These are phyloP conservation scores for Ameiurus melas DNA, from an alignment of 2,113 vertebrate species.

Conservation along the genomic window DNA sequence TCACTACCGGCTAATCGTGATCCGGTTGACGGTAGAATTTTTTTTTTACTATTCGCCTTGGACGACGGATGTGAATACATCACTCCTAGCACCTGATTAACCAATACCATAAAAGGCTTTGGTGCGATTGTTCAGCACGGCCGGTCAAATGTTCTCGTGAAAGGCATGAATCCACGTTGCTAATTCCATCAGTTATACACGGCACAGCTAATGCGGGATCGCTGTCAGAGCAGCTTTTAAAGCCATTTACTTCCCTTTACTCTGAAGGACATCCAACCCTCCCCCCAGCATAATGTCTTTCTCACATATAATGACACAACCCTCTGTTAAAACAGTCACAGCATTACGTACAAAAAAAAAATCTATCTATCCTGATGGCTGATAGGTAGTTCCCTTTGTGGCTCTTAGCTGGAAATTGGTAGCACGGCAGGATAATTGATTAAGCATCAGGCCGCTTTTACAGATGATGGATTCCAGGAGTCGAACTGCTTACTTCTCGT, in stretches of 20 bases:
- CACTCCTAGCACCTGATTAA: not conserved
- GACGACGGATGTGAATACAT: not conserved
- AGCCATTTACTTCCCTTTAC: conserved; percentile 47
- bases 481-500: conserved; percentile 53
- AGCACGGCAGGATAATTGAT: conserved; percentile 70
- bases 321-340: conserved; percentile 59
- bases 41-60: not conserved
- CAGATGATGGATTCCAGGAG: conserved; percentile 62
- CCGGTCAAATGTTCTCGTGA: conserved; percentile 31
- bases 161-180: conserved; percentile 53
- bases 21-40: not conserved
- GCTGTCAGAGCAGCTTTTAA: conserved; percentile 46
- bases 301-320: conserved; percentile 55
- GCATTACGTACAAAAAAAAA: conserved; percentile 59
- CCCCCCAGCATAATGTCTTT: conserved; percentile 46
- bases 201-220: conserved; percentile 42
- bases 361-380: conserved; percentile 67
- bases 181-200: conserved; percentile 52
- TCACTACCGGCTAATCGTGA: not conserved
- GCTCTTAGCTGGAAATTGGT: conserved; percentile 59
- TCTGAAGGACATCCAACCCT: conserved; percentile 56
- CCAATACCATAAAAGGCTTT: not conserved
- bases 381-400: conserved; percentile 52
- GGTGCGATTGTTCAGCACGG: not conserved
- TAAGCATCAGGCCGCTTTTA: conserved; percentile 69